A percentile compares a stretch with the other conserved stretches of the same genome.
These are phyloP conservation scores for Noturus placidus DNA, from an alignment of 2,113 vertebrate species.

Conservation along the genomic window DNA sequence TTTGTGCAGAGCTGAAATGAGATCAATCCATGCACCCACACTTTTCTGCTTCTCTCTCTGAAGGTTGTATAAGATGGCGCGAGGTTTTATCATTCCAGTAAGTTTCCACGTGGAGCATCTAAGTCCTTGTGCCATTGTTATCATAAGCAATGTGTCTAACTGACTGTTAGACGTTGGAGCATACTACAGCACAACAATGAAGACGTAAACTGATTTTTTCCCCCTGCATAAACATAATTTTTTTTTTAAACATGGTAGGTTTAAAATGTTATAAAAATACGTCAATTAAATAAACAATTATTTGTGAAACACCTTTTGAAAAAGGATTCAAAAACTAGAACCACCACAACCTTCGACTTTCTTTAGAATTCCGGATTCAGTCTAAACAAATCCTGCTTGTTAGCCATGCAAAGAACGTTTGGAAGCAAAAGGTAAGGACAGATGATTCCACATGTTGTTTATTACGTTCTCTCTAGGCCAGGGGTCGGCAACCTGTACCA, in stretches of 20 bases:
- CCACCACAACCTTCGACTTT: not conserved
- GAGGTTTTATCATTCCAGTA: not conserved
- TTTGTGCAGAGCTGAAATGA: conserved; percentile 42
- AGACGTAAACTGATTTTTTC: not conserved
- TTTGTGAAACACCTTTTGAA: not conserved
- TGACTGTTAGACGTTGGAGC: not conserved
- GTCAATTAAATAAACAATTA: not conserved
- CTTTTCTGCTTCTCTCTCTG: not conserved
- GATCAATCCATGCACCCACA: conserved; percentile 40
- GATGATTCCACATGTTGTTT: conserved; percentile 1
- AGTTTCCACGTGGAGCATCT: conserved; percentile 12
- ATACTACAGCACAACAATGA: not conserved
- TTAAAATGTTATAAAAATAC: not conserved
- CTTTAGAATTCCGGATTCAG: not conserved
- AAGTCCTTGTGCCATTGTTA: conserved; percentile 1
- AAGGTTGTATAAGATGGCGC: not conserved
- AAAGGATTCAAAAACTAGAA: not conserved
- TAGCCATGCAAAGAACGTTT: not conserved
- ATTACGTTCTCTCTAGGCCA: not conserved
- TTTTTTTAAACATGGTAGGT: not conserved
- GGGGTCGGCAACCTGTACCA: too few relatives aligned
- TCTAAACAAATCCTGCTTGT: not conserved
- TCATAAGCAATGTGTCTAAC: not conserved
- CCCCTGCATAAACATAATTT: not conserved
- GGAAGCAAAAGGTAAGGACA: not conserved